Evolutionary conservation across 2,113 vertebrate species (phyloP).

Genomic region (Pholis gunnellus): DNA sequence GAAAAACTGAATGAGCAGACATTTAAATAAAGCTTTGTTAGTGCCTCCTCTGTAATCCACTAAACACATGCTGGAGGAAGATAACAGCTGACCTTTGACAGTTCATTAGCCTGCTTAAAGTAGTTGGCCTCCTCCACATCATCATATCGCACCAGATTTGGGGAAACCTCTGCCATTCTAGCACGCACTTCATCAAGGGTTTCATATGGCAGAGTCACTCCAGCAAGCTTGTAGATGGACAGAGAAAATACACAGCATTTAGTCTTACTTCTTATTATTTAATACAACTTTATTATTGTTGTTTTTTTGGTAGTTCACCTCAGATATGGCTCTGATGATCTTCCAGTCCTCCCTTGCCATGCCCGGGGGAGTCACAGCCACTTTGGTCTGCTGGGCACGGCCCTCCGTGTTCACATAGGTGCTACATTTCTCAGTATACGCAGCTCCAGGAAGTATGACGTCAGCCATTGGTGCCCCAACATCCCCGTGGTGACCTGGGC

Average conservation of each 20-base stretch:
- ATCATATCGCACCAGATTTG: slow-evolving; percentile 93
- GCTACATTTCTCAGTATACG: slow-evolving; percentile 93
- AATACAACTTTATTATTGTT: background rate
- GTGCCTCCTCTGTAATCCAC: background rate
- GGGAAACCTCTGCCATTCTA: slow-evolving; percentile 90
- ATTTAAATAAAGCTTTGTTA: slow-evolving; percentile 7
- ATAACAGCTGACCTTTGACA: slow-evolving; percentile 88
- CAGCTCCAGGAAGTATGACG: slow-evolving; percentile 92
- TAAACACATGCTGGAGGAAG: slow-evolving; percentile 17
- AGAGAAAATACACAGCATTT: slow-evolving; percentile 23
- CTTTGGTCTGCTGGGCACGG: slow-evolving; percentile 91
- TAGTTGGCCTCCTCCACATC: slow-evolving; percentile 94
- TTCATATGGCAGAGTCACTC: slow-evolving; percentile 90
- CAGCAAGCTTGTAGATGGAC: slow-evolving; percentile 84
- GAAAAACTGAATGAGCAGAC: background rate
- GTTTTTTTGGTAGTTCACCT: slow-evolving; percentile 79
- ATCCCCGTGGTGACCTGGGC: slow-evolving; percentile 93
- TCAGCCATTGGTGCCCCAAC: slow-evolving; percentile 94
- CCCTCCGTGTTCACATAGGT: slow-evolving; percentile 96
- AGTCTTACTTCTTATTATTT: slow-evolving; percentile 15
- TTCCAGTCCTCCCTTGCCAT: slow-evolving; percentile 97
- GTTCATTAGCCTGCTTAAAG: slow-evolving; percentile 91
- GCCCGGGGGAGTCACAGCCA: slow-evolving; percentile 92
- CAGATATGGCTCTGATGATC: slow-evolving; percentile 92
- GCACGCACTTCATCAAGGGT: slow-evolving; percentile 88